A percentile compares a stretch with the other conserved stretches of the same genome.
phyloP scores from a whole-genome alignment of 2,888 invertebrate species.

The Theretra japonica region DNA sequence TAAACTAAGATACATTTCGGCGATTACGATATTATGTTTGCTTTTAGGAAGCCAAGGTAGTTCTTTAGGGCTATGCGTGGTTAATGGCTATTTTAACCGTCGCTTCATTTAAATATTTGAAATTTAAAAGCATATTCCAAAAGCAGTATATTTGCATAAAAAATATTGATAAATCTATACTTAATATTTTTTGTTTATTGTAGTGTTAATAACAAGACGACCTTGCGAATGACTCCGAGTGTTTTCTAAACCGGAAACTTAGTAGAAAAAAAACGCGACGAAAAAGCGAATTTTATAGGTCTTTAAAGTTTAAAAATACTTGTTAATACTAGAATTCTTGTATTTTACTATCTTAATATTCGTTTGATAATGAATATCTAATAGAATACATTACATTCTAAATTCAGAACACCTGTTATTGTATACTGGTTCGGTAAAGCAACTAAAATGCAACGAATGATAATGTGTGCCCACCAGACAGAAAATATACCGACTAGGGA shows the following conservation, averaged over 20 bases:
- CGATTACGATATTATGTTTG: too few relatives aligned
- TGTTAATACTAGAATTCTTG: not conserved
- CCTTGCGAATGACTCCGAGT: not conserved
- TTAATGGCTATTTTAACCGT: too few relatives aligned
- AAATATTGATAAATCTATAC: not conserved
- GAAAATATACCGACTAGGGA: too few relatives aligned
- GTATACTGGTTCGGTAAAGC: too few relatives aligned
- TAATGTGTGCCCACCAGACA: too few relatives aligned
- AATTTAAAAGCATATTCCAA: not conserved
- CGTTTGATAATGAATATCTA: not conserved
- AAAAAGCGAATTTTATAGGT: not conserved
- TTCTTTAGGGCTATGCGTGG: too few relatives aligned
- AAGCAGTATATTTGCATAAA: not conserved
- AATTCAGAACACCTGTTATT: not conserved
- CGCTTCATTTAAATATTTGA: too few relatives aligned
- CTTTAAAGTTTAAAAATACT: not conserved
- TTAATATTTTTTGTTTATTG: not conserved
- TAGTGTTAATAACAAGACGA: conserved; percentile 1
- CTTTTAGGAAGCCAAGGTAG: too few relatives aligned
- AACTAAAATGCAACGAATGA: too few relatives aligned
- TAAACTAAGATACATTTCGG: too few relatives aligned
- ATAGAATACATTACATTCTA: not conserved
- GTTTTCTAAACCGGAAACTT: not conserved
- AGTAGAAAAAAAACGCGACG: not conserved
- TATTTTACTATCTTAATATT: not conserved